Conservation (phyloP, 2,797 vertebrate species). For the Iguana delicatissima region DNA sequence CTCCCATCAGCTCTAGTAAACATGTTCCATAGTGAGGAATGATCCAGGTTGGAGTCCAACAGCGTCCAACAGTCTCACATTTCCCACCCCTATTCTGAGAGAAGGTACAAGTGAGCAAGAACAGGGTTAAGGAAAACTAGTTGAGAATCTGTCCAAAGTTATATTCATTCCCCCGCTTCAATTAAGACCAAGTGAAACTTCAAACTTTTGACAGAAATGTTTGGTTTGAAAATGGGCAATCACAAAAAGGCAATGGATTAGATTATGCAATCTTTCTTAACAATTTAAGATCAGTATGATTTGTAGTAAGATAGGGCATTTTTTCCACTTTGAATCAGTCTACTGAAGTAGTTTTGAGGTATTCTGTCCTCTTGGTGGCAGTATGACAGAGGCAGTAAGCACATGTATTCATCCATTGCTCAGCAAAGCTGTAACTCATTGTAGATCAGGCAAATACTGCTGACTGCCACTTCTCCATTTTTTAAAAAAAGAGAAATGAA, state of each 20-base stretch:
- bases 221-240: background rate
- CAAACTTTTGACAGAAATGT: background rate
- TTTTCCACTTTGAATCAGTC: background rate
- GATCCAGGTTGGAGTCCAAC: too few species aligned
- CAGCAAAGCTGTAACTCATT: background rate
- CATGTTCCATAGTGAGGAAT: too few species aligned
- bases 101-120: background rate
- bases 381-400: background rate
- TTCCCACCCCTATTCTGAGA: background rate
- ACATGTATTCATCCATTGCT: background rate
- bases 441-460: constrained; percentile 12
- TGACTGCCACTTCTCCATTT: constrained; percentile 10
- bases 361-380: constrained; percentile 44
- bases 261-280: background rate
- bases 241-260: background rate
- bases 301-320: background rate
- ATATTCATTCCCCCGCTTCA: background rate
- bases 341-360: background rate
- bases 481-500: constrained; percentile 20
- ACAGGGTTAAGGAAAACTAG: background rate
- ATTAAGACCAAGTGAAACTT: background rate
- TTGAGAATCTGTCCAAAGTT: background rate
- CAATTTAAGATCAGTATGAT: background rate
- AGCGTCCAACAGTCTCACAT: too few species aligned
- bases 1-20: too few species aligned